phyloP scores from a whole-genome alignment of 2,113 vertebrate genomes.

The Strix uralensis region DNA sequence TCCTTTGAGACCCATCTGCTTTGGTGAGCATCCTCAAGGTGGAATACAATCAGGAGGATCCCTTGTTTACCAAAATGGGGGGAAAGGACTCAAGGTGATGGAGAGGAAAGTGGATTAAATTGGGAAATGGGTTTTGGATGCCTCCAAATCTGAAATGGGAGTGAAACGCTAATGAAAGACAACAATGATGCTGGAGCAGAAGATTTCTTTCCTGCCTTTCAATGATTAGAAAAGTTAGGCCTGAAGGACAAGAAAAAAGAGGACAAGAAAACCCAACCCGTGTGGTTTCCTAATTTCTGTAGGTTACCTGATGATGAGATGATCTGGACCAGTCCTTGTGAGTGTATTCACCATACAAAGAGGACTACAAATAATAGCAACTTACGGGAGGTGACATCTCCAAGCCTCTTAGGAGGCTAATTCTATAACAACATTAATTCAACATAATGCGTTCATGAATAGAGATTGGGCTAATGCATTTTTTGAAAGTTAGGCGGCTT shows the following conservation, averaged over 20 bases:
- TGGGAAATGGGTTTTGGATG: neutral
- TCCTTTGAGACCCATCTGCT: neutral
- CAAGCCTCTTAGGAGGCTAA: slow-evolving; percentile 65
- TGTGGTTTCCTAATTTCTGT: neutral
- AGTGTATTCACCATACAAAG: neutral
- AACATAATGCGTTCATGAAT: slow-evolving; percentile 52
- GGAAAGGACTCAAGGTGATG: neutral
- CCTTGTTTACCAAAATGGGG: rapidly evolving
- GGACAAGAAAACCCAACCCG: neutral
- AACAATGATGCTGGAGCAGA: neutral
- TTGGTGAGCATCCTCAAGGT: neutral
- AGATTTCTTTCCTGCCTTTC: neutral
- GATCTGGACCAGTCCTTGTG: neutral
- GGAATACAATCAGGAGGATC: neutral
- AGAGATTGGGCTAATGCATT: slow-evolving; percentile 36
- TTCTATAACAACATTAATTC: slow-evolving; percentile 56
- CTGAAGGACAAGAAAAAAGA: neutral
- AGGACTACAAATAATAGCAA: slow-evolving; percentile 11
- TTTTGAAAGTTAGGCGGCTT: slow-evolving; percentile 49
- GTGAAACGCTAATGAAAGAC: neutral
- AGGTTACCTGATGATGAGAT: neutral
- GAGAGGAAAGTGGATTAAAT: neutral
- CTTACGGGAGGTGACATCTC: slow-evolving; percentile 17
- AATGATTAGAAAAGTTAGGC: neutral
- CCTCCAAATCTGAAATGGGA: neutral